A percentile compares a stretch with the other conserved stretches of the same genome.
These are phyloP conservation scores for Aporophyla lueneburgensis DNA, from an alignment of 2,888 invertebrate genomes.

Conservation along the genomic window DNA sequence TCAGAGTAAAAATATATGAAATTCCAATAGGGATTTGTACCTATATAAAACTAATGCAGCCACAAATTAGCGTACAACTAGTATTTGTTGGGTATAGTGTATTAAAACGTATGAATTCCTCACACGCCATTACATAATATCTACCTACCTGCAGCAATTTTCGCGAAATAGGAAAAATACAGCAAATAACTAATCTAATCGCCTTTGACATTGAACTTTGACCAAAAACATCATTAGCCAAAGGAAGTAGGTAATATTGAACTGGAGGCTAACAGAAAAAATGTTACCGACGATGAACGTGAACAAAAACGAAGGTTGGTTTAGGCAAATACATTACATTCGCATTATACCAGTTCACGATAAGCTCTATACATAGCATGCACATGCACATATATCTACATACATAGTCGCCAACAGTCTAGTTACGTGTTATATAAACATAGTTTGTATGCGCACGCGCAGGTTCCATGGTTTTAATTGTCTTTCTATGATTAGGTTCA, in stretches of 20 bases:
- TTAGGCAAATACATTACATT: constrained; percentile 46
- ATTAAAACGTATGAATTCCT: constrained; percentile 6
- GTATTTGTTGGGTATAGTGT: neutral
- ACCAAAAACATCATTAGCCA: constrained; percentile 41
- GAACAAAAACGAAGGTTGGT: constrained; percentile 53
- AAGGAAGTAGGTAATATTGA: constrained; percentile 51
- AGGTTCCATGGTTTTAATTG: constrained; percentile 31
- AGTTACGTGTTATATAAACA: constrained; percentile 32
- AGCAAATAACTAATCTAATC: constrained; percentile 34
- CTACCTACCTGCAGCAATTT: constrained; percentile 2
- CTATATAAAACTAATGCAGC: neutral
- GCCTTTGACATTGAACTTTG: constrained; percentile 63
- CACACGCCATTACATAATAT: neutral
- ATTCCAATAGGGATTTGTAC: neutral
- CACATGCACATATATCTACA: constrained; percentile 18
- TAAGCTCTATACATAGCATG: constrained; percentile 39
- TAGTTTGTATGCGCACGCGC: constrained; percentile 1
- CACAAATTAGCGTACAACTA: neutral
- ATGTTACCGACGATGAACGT: constrained; percentile 21
- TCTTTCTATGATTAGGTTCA: constrained; percentile 22
- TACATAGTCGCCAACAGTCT: neutral
- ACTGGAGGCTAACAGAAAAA: constrained; percentile 40
- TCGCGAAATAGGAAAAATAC: constrained; percentile 31
- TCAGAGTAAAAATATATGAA: neutral
- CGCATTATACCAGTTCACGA: constrained; percentile 28